These are phyloP conservation scores for Bubo bubo DNA, from an alignment of 2,113 vertebrate species.

Conservation along the genomic window DNA sequence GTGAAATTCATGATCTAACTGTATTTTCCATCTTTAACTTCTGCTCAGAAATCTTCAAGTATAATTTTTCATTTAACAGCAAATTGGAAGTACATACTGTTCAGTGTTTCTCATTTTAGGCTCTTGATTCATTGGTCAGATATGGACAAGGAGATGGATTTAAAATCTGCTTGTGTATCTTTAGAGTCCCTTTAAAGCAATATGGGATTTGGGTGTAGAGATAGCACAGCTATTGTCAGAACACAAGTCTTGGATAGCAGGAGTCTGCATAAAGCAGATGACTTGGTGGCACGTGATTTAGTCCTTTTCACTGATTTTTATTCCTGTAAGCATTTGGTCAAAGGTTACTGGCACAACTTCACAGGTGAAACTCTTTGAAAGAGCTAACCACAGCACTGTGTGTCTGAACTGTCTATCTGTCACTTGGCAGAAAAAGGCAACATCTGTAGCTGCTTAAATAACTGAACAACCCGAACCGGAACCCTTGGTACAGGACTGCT, in stretches of 20 bases:
- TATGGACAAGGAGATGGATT: neutral
- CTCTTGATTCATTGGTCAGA: neutral
- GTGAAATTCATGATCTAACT: slow-evolving; percentile 4
- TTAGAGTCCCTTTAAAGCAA: neutral
- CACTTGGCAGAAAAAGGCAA: slow-evolving; percentile 9
- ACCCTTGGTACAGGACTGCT: neutral
- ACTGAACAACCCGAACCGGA: neutral
- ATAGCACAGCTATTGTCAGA: neutral
- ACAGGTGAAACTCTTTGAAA: slow-evolving; percentile 7
- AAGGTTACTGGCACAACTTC: slow-evolving; percentile 31
- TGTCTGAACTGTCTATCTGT: neutral
- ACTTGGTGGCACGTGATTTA: neutral
- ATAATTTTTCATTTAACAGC: slow-evolving; percentile 20
- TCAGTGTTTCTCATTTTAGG: neutral
- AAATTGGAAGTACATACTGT: slow-evolving; percentile 20
- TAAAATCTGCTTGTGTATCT: neutral
- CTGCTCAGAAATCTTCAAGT: neutral
- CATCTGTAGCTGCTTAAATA: slow-evolving; percentile 41
- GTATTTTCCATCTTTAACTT: slow-evolving; percentile 32
- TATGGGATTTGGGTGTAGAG: neutral
- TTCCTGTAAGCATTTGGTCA: neutral
- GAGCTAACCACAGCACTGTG: neutral
- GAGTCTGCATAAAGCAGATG: neutral
- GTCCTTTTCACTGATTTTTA: neutral
- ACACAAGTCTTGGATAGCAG: neutral